Base-by-base conservation (phyloP, 2,888 invertebrate species). In the Epirrita christyi region DNA sequence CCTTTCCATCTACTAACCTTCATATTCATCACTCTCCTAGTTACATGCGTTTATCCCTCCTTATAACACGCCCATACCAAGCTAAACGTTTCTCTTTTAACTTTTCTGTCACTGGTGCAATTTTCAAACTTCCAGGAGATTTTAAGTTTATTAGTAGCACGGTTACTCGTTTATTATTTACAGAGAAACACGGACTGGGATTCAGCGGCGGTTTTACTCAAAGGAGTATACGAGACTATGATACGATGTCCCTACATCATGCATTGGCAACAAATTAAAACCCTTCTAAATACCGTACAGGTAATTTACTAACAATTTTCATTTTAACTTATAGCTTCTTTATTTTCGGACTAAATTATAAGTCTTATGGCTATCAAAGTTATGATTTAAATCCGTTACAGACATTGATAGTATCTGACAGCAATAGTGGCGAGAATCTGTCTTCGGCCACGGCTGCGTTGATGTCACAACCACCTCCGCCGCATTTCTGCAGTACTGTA, bases 151-250 rank as follows among this genome's bases (percentile, higher is more conserved):
- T 21, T 21, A 21, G 21, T n/a, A n/a, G n/a, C n/a, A n/a, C n/a
- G n/a, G n/a, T n/a, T n/a, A n/a, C n/a, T n/a, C n/a, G n/a, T n/a
- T n/a, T n/a, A 28, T 38, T 45, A 46, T 66, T 85, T 87, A 41
- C 84, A 97, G 96, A 94, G 98, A 72, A 97, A 98, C 68, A 97
- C 98, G 0, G 98, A 99, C 78, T 99, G 99, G 99, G 97, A 98
- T 77, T 98, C 99, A 0, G 98, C 99, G 0, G 97, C 98, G 43
- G 97, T 97, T 14, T 92, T 99, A 47, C 90, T 99, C 0, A 98
- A 97, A 92, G 99, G 98, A 45, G 95, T 99, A 13, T 98, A 99
- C 80, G 97, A 98, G 80, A 99, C 99, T 0, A 94, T 99, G 83
- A 94, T 96, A 58, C 95, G 96, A 63, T 98, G 98, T 85, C 98